Evolutionary conservation across 1,140 invertebrate genomes (phyloP).

Genomic region (Fopius arisanus): DNA sequence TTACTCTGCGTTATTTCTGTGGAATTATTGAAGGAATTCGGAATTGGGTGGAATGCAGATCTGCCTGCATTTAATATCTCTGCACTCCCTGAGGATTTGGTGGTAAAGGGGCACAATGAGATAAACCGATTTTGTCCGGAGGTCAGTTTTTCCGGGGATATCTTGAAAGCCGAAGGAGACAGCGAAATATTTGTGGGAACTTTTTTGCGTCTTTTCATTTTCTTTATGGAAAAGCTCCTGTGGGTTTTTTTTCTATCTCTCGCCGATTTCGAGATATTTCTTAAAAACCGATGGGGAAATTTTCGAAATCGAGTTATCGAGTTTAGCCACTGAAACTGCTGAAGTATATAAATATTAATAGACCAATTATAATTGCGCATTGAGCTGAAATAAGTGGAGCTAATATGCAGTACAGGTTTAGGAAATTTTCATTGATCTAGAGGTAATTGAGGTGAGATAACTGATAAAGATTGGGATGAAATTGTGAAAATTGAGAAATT

Average conservation of each 20-base stretch:
- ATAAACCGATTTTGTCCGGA: background rate
- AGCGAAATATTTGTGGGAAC: background rate
- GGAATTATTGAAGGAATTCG: background rate
- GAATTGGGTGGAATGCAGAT: background rate
- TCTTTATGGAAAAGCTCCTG: background rate
- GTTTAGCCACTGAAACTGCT: background rate
- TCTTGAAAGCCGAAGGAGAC: background rate
- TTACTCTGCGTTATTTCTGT: background rate
- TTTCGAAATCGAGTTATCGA: background rate
- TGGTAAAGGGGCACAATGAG: background rate
- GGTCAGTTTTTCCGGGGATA: background rate
- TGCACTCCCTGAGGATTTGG: background rate
- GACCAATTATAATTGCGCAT: background rate
- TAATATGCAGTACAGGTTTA: background rate
- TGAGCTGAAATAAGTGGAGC: background rate
- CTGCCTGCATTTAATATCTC: background rate
- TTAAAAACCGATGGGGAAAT: background rate
- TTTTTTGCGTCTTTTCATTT: background rate
- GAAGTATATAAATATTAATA: background rate
- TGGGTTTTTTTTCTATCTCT: background rate
- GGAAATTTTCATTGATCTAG: background rate
- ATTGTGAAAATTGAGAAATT: constrained; percentile 14
- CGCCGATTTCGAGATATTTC: background rate
- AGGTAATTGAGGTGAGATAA: background rate
- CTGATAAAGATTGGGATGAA: constrained; percentile 10